These are phyloP conservation scores for Chondrosia reniformis DNA, from an alignment of 37 sponge, comb jelly and placozoan species.

Conservation along the genomic window DNA sequence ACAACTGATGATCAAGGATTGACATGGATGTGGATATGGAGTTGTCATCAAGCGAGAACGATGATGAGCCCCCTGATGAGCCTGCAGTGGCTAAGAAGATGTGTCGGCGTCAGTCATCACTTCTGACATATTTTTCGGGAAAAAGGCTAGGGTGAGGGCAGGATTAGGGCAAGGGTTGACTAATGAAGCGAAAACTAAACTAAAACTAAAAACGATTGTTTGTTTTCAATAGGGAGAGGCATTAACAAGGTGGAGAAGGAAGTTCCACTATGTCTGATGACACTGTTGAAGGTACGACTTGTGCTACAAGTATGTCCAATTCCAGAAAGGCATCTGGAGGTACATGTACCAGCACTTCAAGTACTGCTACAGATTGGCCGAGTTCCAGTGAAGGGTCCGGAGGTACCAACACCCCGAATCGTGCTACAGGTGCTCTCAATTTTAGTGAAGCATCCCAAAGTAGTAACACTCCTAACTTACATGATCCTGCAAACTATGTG, in stretches of 20 bases:
- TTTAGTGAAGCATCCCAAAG: background rate
- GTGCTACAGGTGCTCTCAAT: too few species aligned
- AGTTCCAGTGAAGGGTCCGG: background rate
- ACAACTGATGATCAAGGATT: too few species aligned
- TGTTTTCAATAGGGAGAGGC: background rate
- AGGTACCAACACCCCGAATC: background rate
- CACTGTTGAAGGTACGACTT: too few species aligned
- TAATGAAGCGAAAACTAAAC: background rate
- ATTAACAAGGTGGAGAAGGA: background rate
- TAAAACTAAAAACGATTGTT: background rate
- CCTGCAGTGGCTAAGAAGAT: too few species aligned
- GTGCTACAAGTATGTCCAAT: too few species aligned
- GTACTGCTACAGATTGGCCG: too few species aligned
- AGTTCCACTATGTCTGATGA: too few species aligned
- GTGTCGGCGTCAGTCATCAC: too few species aligned
- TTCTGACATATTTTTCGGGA: background rate
- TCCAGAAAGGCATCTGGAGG: background rate
- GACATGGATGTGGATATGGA: too few species aligned
- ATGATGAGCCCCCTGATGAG: too few species aligned
- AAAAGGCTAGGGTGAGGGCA: background rate
- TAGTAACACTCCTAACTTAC: background rate
- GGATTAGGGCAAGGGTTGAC: background rate
- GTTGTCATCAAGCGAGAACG: too few species aligned
- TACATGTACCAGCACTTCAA: background rate
- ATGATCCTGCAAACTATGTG: constrained; percentile 1